These are phyloP conservation scores for Loriculus beryllinus DNA, from an alignment of 2,797 vertebrate species.

Conservation along the genomic window DNA sequence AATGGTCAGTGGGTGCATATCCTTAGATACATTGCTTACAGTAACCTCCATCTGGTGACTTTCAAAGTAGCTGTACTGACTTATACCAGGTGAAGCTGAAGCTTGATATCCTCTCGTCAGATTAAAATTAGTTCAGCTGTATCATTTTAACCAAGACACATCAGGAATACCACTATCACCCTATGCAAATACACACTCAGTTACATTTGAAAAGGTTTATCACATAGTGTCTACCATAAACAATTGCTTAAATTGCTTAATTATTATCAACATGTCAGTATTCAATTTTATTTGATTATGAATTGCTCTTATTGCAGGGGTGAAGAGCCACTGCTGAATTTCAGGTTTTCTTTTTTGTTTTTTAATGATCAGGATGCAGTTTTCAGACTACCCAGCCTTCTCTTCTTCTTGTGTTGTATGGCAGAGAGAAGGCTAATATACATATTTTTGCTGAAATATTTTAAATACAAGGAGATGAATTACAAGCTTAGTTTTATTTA, in stretches of 20 bases:
- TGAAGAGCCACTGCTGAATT: neutral
- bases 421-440: neutral
- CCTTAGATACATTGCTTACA: neutral
- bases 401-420: neutral
- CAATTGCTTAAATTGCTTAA: neutral
- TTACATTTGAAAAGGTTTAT: neutral
- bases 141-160: neutral
- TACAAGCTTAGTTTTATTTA: constrained; percentile 50
- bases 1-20: neutral
- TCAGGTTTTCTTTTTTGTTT: neutral
- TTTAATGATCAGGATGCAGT: neutral
- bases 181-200: neutral
- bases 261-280: neutral
- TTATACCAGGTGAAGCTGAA: neutral
- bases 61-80: neutral
- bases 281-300: neutral
- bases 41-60: neutral
- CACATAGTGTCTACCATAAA: neutral
- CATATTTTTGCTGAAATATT: constrained; percentile 17
- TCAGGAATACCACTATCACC: neutral
- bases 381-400: neutral
- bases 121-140: neutral
- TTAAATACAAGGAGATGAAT: constrained; percentile 26
- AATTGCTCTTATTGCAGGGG: neutral
- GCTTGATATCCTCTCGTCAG: neutral